Evolutionary conservation across 2,797 vertebrate species (phyloP).

Genomic region (Leptatherina wallacei): DNA sequence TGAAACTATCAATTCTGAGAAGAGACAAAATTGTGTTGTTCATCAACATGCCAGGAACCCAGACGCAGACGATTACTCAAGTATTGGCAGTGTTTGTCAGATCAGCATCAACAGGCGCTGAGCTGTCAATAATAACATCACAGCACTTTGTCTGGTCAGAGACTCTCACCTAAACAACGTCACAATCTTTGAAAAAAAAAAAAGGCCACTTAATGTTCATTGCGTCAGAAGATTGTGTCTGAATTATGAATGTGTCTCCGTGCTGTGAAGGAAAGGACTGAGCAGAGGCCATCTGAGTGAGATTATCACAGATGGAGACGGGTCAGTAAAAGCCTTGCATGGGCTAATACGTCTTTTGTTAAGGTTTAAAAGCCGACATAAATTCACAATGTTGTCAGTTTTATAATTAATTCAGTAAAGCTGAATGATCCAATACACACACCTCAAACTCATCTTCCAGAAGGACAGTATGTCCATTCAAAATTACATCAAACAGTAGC

Average conservation of each 20-base stretch:
- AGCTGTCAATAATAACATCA: constrained; percentile 37
- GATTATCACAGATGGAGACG: constrained; percentile 59
- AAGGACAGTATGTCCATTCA: constrained; percentile 18
- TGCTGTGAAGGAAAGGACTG: constrained; percentile 42
- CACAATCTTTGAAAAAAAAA: constrained; percentile 10
- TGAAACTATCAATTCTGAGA: constrained; percentile 75
- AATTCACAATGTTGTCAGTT: constrained; percentile 60
- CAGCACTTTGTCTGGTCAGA: constrained; percentile 30
- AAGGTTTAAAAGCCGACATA: constrained; percentile 63
- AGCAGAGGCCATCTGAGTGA: constrained; percentile 50
- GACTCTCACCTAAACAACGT: constrained; percentile 35
- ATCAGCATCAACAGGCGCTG: constrained; percentile 56
- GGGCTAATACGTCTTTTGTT: constrained; percentile 71
- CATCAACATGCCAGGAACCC: constrained; percentile 72
- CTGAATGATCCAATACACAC: constrained; percentile 31
- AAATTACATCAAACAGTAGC: constrained; percentile 29
- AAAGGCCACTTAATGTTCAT: constrained; percentile 16
- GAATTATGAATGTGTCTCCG: constrained; percentile 33
- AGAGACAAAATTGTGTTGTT: constrained; percentile 59
- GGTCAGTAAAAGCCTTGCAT: constrained; percentile 54
- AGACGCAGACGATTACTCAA: constrained; percentile 71
- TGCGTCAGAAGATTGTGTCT: constrained; percentile 41
- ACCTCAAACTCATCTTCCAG: constrained; percentile 32
- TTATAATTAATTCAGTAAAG: constrained; percentile 58
- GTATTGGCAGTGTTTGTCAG: constrained; percentile 66